Base-by-base conservation (phyloP, 2,797 vertebrate genomes). In the Leuciscus waleckii region DNA sequence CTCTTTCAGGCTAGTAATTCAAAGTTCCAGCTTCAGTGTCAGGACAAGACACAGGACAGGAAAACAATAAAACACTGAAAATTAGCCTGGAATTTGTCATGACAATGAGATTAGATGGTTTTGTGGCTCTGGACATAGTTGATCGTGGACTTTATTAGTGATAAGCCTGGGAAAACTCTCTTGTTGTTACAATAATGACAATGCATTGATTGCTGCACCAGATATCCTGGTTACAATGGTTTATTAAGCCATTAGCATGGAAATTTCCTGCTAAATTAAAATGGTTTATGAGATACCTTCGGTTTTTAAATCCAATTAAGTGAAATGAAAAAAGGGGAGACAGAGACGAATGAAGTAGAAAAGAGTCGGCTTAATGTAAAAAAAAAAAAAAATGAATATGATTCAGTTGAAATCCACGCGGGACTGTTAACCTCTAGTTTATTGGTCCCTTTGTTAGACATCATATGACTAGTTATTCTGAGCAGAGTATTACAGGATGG, bases 121-220 rank as follows among this genome's bases (percentile, higher is more conserved):
- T 11, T 79, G 76, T 58, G 26, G 23, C 35, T 61, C 10, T 85
- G 67, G 26, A 63, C 4, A 49, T 49, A 10, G 17, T 37, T 37
- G 67, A 63, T 63, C 29, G 51, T 73, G 77, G 58, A 54, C 29
- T 26, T n/a, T 43, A 46, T 58, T 83, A 75, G 54, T 65, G 39
- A 70, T 29, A 54, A 61, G n/a, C n/a, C 56, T 73, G 51, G 13
- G n/a, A n/a, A 71, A 82, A 43, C 26, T 16, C 5, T 3, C 3
- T 29, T 29, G 7, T 26, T 35, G 41, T 23, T 76, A 43, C 6
- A 71, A 1, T 43, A 23, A 81, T 41, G 32, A 21, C n/a, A 41
- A 73, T 61, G 69, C 39, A 32, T 11, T 13, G n/a, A 61, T n/a
- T 16, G 19, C 23, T 37, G 46, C 23, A 26, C 5, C 32, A 41